Percentiles rank a stretch among this genome's conserved stretches.
Conservation (phyloP, 2,888 invertebrate genomes). For the Parapristionchus giblindavisi region DNA sequence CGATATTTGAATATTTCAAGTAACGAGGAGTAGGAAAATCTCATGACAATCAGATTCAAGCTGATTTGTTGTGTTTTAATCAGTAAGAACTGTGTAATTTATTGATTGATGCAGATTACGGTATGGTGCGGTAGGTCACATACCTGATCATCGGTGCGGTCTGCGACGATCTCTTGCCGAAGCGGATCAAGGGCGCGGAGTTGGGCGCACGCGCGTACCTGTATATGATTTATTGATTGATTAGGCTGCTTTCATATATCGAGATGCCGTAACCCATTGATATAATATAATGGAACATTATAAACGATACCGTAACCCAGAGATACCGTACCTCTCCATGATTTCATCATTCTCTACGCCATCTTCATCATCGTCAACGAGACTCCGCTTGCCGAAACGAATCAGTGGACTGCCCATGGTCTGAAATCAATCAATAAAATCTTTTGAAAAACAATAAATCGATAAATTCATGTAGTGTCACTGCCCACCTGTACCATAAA, state of each 20-base stretch:
- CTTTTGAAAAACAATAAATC: background rate
- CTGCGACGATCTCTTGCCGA: slow-evolving; percentile 27
- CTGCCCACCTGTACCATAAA: no score
- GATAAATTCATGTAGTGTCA: background rate
- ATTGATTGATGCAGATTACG: no score
- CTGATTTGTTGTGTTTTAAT: no score
- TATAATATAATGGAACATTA: no score
- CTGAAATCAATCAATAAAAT: slow-evolving; percentile 21
- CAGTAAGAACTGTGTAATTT: no score
- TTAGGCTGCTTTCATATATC: background rate
- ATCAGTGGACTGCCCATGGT: slow-evolving; percentile 55
- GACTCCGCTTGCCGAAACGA: slow-evolving; percentile 60
- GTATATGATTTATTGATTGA: background rate
- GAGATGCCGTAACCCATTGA: background rate
- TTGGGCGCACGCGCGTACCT: slow-evolving; percentile 35
- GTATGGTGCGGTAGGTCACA: background rate
- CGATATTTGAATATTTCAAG: no score
- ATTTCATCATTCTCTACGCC: slow-evolving; percentile 14
- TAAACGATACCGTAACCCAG: no score
- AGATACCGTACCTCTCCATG: slow-evolving; percentile 22
- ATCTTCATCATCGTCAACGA: slow-evolving; percentile 43
- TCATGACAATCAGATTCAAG: no score
- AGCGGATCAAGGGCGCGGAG: slow-evolving; percentile 36
- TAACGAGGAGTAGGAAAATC: no score
- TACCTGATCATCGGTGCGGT: slow-evolving; percentile 32